Percentiles rank a stretch among this genome's conserved stretches.
phyloP scores from a whole-genome alignment of 2,797 vertebrate genomes.

The Onychomys leucogaster region DNA sequence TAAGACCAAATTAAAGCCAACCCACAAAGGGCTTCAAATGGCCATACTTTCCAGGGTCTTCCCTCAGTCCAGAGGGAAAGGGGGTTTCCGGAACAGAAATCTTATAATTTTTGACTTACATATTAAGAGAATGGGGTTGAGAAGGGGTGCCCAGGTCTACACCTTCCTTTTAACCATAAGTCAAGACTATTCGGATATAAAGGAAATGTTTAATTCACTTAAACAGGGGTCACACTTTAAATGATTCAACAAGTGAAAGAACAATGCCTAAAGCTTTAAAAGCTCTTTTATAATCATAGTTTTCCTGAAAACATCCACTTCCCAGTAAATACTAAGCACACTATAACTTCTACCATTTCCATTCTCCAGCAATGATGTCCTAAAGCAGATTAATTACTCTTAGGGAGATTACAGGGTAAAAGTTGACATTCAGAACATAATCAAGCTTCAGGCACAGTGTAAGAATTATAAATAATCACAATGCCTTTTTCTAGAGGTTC shows the following conservation, averaged over 20 bases:
- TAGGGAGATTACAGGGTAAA: not conserved
- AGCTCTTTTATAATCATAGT: constrained; percentile 6
- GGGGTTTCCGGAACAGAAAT: not conserved
- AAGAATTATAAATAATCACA: not conserved
- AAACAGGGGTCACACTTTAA: not conserved
- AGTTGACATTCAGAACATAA: constrained; percentile 14
- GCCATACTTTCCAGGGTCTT: constrained; percentile 23
- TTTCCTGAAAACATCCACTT: not conserved
- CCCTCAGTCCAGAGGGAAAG: not conserved
- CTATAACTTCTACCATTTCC: not conserved
- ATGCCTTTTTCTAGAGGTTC: not conserved
- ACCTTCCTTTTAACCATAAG: not conserved
- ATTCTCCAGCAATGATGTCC: not conserved
- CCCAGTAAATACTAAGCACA: constrained; percentile 1
- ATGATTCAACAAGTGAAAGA: not conserved
- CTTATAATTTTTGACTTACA: not conserved
- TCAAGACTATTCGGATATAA: constrained; percentile 15
- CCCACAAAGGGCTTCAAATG: constrained; percentile 31
- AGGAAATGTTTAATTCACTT: not conserved
- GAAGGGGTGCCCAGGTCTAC: not conserved
- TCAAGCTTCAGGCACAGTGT: not conserved
- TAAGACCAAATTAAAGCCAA: constrained; percentile 57
- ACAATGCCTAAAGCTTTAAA: not conserved
- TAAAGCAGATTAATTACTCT: not conserved
- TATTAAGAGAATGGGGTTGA: not conserved